Evolutionary conservation across 2,888 invertebrate species (phyloP).

Genomic region (Torymus tubicola): DNA sequence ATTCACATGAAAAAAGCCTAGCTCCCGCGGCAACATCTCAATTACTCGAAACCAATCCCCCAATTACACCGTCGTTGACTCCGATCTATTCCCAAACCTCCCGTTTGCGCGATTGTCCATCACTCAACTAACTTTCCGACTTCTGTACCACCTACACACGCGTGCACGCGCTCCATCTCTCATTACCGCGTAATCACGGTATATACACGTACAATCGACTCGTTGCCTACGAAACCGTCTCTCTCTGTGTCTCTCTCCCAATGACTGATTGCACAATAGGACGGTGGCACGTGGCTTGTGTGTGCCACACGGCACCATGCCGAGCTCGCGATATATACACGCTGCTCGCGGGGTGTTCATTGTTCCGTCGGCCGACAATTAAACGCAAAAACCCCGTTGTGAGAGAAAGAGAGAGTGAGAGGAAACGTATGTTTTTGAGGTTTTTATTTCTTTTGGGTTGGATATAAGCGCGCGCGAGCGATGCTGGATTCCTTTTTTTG

Average conservation of each 20-base stretch:
- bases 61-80: too few relatives aligned
- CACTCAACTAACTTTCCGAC: constrained; percentile 49
- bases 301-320: too few relatives aligned
- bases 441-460: too few relatives aligned
- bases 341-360: constrained; percentile 3
- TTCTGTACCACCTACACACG: constrained; percentile 28
- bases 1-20: too few relatives aligned
- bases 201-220: constrained; percentile 41
- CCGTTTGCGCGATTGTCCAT: background rate
- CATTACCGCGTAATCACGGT: constrained; percentile 57
- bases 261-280: constrained; percentile 40
- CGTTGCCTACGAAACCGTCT: constrained; percentile 8
- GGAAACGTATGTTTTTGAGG: too few relatives aligned
- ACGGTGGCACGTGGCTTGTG: constrained; percentile 47
- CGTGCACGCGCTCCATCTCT: constrained; percentile 45
- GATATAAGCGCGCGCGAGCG: too few relatives aligned
- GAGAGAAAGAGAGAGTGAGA: too few relatives aligned
- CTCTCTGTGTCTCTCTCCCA: constrained; percentile 15
- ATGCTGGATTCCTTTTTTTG: too few relatives aligned
- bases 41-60: too few relatives aligned
- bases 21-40: too few relatives aligned
- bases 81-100: too few relatives aligned
- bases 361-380: constrained; percentile 32
- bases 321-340: background rate
- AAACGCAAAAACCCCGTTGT: constrained; percentile 4